Evolutionary conservation across 1,140 invertebrate genomes (phyloP), one percentile per base, ranked within the genome.

Genomic region (Papilio glaucus): DNA sequence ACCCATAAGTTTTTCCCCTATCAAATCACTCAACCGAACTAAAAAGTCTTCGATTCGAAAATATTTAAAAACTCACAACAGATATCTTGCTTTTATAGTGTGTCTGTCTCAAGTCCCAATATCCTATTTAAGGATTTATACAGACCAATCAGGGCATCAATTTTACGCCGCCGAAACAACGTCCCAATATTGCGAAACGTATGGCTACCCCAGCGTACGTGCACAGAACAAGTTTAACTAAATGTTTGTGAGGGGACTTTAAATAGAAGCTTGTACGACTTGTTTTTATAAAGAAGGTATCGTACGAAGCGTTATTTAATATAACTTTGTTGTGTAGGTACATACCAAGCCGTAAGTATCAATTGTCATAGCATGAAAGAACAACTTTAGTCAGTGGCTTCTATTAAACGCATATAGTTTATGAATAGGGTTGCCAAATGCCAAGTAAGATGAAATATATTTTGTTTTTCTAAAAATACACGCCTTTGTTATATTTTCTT

Each of bases 221-320:
- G 37, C 12, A 63, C 15, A n/a, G 29, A 63, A 38, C 29, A 65
- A 41, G 62, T 65, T 65, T 65, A 39, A 65, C 29, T 65, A 37
- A 62, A 62, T 15, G 60, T 62, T 38, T 39, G 62, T 65, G 33
- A 65, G 62, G 62, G 62, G 37, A 39, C 62, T 65, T 65, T 65
- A 39, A 65, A 65, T 65, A 65, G 62, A 65, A 65, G 18, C 62
- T 65, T 65, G 62, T 5, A 65, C 62, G n/a, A 65, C 29, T 65
- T 65, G 62, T 65, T 65, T 65, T 65, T 21, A 65, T 65, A 38
- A 39, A 33, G 62, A 33, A 62, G 61, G 21, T 60, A 60, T 29
- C 57, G 62, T 63, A 39, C 29, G 15, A 13, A 21, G 9, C 33
- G 15, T 63, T 63, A 63, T 63, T 63, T 39, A 15, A 15, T 62